A percentile compares a stretch with the other conserved stretches of the same genome.
These are phyloP conservation scores for Lysiphlebus fabarum DNA, from an alignment of 1,140 invertebrate genomes.

Conservation along the genomic window DNA sequence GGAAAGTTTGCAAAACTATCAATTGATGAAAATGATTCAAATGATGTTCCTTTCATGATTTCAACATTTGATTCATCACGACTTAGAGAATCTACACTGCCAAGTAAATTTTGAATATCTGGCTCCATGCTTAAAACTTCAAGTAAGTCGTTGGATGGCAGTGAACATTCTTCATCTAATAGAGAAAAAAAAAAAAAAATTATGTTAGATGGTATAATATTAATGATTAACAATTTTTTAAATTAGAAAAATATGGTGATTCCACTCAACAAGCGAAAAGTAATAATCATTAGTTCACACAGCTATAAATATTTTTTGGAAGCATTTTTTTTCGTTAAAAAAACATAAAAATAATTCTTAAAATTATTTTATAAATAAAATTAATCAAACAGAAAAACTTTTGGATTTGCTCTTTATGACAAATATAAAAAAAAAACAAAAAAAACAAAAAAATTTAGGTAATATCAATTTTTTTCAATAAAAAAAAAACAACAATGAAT, in stretches of 20 bases:
- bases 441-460: too few relatives aligned
- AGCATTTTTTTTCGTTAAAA: too few relatives aligned
- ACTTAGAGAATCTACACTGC: constrained; percentile 30
- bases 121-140: constrained; percentile 41
- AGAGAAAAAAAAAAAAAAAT: constrained; percentile 18
- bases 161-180: constrained; percentile 34
- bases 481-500: too few relatives aligned
- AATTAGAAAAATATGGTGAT: neutral
- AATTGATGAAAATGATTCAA: constrained; percentile 18
- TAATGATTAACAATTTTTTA: neutral
- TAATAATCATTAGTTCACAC: neutral
- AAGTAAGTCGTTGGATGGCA: constrained; percentile 41
- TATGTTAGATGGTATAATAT: neutral
- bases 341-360: too few relatives aligned
- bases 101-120: constrained; percentile 38
- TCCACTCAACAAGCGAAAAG: neutral
- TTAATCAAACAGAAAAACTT: too few relatives aligned
- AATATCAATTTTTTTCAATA: too few relatives aligned
- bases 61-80: constrained; percentile 34
- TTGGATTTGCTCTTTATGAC: too few relatives aligned
- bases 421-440: too few relatives aligned
- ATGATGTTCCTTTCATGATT: constrained; percentile 30
- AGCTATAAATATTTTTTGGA: too few relatives aligned
- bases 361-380: too few relatives aligned
- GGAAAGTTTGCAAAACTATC: constrained; percentile 26